phyloP scores from a whole-genome alignment of 2,113 vertebrate genomes.

The Conger conger region DNA sequence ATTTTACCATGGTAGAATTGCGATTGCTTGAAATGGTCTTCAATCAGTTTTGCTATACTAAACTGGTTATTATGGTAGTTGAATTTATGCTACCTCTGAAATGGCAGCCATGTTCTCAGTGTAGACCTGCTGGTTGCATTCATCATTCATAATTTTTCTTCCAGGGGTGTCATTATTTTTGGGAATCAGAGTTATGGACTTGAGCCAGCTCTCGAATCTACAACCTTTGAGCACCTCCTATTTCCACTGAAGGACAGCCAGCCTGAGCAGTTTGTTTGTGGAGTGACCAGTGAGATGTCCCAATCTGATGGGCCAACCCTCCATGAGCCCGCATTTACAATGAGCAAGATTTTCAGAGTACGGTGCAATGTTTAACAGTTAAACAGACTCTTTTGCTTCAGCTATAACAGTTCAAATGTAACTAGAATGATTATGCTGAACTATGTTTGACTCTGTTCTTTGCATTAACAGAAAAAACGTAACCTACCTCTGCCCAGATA shows the following conservation, averaged over 20 bases:
- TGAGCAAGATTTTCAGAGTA: slow-evolving; percentile 64
- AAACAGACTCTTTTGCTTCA: not conserved
- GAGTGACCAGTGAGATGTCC: slow-evolving; percentile 44
- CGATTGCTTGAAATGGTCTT: too few relatives aligned
- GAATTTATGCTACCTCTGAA: not conserved
- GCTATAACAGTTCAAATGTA: not conserved
- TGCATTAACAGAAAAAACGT: slow-evolving; percentile 70
- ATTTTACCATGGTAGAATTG: too few relatives aligned
- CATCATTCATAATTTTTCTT: not conserved
- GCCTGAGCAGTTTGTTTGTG: slow-evolving; percentile 50
- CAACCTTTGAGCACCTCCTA: slow-evolving; percentile 59
- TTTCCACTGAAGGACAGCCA: slow-evolving; percentile 54
- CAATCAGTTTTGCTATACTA: too few relatives aligned
- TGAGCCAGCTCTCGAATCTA: slow-evolving; percentile 54
- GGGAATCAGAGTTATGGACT: slow-evolving; percentile 61
- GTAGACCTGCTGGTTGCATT: not conserved
- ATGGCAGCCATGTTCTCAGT: not conserved
- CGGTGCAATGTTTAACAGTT: slow-evolving; percentile 3
- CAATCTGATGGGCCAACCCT: slow-evolving; percentile 13
- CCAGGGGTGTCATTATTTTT: slow-evolving; percentile 67
- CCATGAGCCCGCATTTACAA: slow-evolving; percentile 41
- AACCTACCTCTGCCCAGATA: slow-evolving; percentile 75
- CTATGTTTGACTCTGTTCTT: slow-evolving; percentile 2
- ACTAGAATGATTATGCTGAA: not conserved
- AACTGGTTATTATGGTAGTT: not conserved